Base-by-base conservation (phyloP, 2,888 invertebrate species). In the Chydorus sphaericus region DNA sequence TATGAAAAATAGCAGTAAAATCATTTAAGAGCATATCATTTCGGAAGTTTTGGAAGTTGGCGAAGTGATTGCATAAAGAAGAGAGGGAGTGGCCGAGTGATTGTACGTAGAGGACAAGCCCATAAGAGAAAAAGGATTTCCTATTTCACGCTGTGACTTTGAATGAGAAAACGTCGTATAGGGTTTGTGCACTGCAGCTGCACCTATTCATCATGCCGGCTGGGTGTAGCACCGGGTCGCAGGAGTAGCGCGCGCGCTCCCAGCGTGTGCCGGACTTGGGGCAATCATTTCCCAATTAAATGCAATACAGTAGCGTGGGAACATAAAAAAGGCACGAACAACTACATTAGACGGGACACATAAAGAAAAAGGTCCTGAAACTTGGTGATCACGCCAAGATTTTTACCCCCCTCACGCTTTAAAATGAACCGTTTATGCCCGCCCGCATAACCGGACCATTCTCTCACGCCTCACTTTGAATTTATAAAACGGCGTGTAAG, bases 71-170 rank as follows among this genome's bases (percentile, higher is more conserved):
- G n/a, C n/a, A n/a, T n/a, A n/a, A n/a, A n/a, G n/a, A n/a, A n/a
- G n/a, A n/a, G n/a, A n/a, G n/a, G n/a, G n/a, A n/a, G n/a, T n/a
- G n/a, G n/a, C n/a, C n/a, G n/a, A n/a, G n/a, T n/a, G n/a, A n/a
- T n/a, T n/a, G n/a, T n/a, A n/a, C n/a, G n/a, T n/a, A n/a, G n/a
- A n/a, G n/a, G n/a, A n/a, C n/a, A n/a, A n/a, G n/a, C n/a, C n/a
- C n/a, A n/a, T 28, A 26, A 26, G 44, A 10, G 28, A 20, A 23
- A n/a, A 14, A 44, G 28, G 26, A 16, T 28, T 44, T 44, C 18
- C 44, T 28, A 44, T 44, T 44, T 44, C 44, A 44, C 26, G 44
- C 44, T 44, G 8, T 44, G 44, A 44, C 44, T 44, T 44, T 36
- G 10, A 44, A 44, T n/a, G n/a, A n/a, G n/a, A n/a, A n/a, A n/a